Conservation (phyloP, 2,888 invertebrate species). For the Ditylenchus weischeri region DNA sequence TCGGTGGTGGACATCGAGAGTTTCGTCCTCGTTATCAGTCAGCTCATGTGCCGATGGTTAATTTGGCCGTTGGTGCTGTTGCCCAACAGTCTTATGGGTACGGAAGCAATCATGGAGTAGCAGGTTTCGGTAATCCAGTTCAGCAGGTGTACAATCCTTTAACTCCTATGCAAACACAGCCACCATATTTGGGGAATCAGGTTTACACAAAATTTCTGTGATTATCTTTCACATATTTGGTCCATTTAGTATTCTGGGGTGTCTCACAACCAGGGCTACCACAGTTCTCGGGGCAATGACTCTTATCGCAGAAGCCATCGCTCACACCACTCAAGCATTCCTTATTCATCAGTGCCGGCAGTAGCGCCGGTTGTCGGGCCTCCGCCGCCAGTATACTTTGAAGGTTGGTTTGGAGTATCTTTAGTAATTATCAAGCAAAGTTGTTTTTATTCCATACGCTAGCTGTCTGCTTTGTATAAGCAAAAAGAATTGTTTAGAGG, state of each 20-base stretch:
- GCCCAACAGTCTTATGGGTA: slow-evolving; percentile 11
- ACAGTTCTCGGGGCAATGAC: neutral
- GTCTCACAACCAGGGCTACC: neutral
- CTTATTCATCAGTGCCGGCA: neutral
- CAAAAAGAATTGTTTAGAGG: no score
- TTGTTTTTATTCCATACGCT: no score
- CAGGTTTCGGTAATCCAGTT: slow-evolving; percentile 21
- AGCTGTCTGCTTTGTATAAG: no score
- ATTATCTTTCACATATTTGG: no score
- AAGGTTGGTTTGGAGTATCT: slow-evolving; percentile 12
- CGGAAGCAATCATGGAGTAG: slow-evolving; percentile 24
- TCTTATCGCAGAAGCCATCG: neutral
- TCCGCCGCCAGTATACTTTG: slow-evolving; percentile 16
- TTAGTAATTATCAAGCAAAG: no score
- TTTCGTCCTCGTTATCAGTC: slow-evolving; percentile 13
- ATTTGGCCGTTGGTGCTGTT: slow-evolving; percentile 1
- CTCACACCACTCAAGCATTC: slow-evolving; percentile 8
- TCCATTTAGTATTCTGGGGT: neutral
- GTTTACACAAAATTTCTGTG: slow-evolving; percentile 4
- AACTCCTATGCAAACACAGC: slow-evolving; percentile 11
- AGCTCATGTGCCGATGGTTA: neutral
- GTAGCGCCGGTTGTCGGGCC: neutral
- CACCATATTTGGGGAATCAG: slow-evolving; percentile 12
- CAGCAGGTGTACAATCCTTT: slow-evolving; percentile 13
- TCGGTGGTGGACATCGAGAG: slow-evolving; percentile 9